Evolutionary conservation across 2,888 invertebrate genomes (phyloP), one percentile per base, ranked within the genome.

Genomic region (Eristalinus sepulchralis): DNA sequence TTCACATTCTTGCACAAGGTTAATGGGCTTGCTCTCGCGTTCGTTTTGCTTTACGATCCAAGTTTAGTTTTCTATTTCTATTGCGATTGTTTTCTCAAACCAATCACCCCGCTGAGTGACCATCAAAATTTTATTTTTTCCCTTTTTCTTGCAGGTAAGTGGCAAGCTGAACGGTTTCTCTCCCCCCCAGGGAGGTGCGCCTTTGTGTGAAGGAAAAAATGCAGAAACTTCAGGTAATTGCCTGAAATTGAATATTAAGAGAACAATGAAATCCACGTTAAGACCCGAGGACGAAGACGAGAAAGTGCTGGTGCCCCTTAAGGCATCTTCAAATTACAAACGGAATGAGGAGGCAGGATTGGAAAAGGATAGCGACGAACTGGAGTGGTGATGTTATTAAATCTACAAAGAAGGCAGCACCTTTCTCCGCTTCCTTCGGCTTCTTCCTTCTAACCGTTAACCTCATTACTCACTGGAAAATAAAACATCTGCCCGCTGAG

Each of bases 131-230:
- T 6, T 27, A 59, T 59, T 82, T 63, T 68, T 64, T 77, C 57
- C n/a, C 66, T 68, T 33, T 10, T 59, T 53, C 55, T 78, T 78
- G 1, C 70, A 83, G 78, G 83, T 83, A 83, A 86, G 86, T 83
- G 86, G 47, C 83, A 78, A 82, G 70, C 78, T 73, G 47, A 71
- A 86, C 71, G 66, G 75, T 22, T 22, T 24, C 5, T 27, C 5
- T 27, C 27, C 2, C 5, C 11, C 10, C 1, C 24, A 22, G 57
- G 22, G 24, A 24, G 22, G 20, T 20, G 2, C 11, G 13, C 1
- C 11, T 24, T 57, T 57, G 4, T 79, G 55, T 47, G 36, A 53
- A 47, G 27, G 0, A 34, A 22, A 78, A 39, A 68, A 55, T 11
- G 57, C 66, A 67, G 60, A 59, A 70, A 53, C 20, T 47, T 36